These are phyloP conservation scores for Hemicentrotus pulcherrimus DNA, from an alignment of 35 echinoderm and acorn worm species.

Conservation along the genomic window DNA sequence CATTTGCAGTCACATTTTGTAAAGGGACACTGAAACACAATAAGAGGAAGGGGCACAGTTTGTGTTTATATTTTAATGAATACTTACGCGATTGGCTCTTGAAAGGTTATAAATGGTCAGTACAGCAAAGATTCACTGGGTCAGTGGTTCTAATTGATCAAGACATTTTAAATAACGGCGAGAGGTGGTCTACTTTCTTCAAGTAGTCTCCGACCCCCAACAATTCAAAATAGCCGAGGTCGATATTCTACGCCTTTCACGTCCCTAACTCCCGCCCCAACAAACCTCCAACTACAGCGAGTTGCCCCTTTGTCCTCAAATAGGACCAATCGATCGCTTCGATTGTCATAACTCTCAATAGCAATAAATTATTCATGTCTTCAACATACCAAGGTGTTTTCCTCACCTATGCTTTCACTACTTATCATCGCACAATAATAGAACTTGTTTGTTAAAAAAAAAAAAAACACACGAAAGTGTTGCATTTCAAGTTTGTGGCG, in stretches of 20 bases:
- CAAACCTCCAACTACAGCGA: not conserved
- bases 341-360: not conserved
- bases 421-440: too few relatives aligned
- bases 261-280: not conserved
- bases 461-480: too few relatives aligned
- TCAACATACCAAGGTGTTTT: not conserved
- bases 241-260: not conserved
- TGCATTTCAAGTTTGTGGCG: too few relatives aligned
- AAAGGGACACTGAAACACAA: too few relatives aligned
- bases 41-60: too few relatives aligned
- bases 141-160: not conserved
- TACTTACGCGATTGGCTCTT: too few relatives aligned
- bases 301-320: not conserved
- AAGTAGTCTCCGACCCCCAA: not conserved
- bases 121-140: too few relatives aligned
- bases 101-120: too few relatives aligned
- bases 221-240: not conserved
- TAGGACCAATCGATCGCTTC: not conserved
- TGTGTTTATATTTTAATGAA: too few relatives aligned
- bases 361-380: not conserved
- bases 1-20: too few relatives aligned
- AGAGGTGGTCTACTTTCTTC: not conserved
- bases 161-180: not conserved
- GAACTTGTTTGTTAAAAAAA: too few relatives aligned
- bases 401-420: not conserved